Conservation (phyloP, 2,113 vertebrate species). For the Pangasianodon hypophthalmus region DNA sequence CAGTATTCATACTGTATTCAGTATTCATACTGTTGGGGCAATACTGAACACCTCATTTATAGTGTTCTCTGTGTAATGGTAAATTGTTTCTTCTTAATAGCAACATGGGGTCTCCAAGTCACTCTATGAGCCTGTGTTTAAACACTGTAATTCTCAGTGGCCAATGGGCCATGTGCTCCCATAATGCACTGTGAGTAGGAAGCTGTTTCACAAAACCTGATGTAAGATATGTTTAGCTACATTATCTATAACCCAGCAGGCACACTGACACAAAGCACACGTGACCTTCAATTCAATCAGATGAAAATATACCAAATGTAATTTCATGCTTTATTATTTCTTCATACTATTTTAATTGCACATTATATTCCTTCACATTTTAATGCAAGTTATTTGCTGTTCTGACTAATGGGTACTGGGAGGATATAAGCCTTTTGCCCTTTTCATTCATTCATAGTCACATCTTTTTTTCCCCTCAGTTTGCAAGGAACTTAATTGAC, state of each 20-base stretch:
- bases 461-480: background rate
- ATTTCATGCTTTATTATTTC: background rate
- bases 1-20: too few relatives aligned
- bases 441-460: background rate
- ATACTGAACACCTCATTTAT: background rate
- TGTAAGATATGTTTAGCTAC: background rate
- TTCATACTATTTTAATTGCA: background rate
- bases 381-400: background rate
- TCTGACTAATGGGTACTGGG: background rate
- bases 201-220: too few relatives aligned
- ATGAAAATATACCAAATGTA: background rate
- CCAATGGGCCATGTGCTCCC: background rate
- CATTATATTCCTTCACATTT: background rate
- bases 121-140: background rate
- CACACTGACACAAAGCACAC: background rate
- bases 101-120: background rate
- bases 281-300: background rate
- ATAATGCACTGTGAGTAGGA: background rate
- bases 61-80: background rate
- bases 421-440: background rate
- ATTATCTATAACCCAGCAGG: background rate
- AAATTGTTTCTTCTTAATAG: background rate
- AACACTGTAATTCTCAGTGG: background rate
- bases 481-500: background rate
- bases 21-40: too few relatives aligned